These are phyloP conservation scores for Drosophila obscura DNA, from an alignment of 1,140 invertebrate species.

Conservation along the genomic window DNA sequence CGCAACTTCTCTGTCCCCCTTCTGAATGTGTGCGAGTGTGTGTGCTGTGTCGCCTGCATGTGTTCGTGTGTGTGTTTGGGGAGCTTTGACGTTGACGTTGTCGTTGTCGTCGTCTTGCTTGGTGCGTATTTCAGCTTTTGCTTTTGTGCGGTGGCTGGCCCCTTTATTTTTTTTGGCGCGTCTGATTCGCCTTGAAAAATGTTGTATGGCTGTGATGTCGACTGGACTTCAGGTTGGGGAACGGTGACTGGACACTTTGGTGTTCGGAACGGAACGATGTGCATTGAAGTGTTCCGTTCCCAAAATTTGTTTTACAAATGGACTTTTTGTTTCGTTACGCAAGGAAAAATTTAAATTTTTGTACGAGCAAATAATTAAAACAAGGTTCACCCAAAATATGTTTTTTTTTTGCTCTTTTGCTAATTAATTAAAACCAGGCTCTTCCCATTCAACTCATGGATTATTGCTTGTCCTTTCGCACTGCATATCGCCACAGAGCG, in stretches of 20 bases:
- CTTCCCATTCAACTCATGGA: background rate
- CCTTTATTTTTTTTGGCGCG: slow-evolving; percentile 72
- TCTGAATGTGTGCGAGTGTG: slow-evolving; percentile 38
- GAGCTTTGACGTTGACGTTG: slow-evolving; percentile 68
- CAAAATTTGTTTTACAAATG: slow-evolving; percentile 29
- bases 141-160: slow-evolving; percentile 50
- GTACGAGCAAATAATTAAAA: background rate
- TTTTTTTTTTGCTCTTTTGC: no score
- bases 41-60: slow-evolving; percentile 16
- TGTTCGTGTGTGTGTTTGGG: slow-evolving; percentile 38
- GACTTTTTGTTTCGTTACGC: slow-evolving; percentile 25
- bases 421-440: no score
- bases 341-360: no score
- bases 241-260: slow-evolving; percentile 16
- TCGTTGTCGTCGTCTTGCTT: slow-evolving; percentile 61
- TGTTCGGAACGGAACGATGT: slow-evolving; percentile 18
- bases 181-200: slow-evolving; percentile 78
- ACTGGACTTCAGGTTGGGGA: slow-evolving; percentile 65
- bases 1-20: slow-evolving; percentile 56
- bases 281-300: slow-evolving; percentile 30
- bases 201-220: slow-evolving; percentile 58
- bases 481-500: slow-evolving; percentile 29
- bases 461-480: slow-evolving; percentile 29
- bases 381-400: background rate
- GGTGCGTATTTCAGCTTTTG: slow-evolving; percentile 58